Conservation (phyloP, 2,888 invertebrate genomes). For the Neria commutata region DNA sequence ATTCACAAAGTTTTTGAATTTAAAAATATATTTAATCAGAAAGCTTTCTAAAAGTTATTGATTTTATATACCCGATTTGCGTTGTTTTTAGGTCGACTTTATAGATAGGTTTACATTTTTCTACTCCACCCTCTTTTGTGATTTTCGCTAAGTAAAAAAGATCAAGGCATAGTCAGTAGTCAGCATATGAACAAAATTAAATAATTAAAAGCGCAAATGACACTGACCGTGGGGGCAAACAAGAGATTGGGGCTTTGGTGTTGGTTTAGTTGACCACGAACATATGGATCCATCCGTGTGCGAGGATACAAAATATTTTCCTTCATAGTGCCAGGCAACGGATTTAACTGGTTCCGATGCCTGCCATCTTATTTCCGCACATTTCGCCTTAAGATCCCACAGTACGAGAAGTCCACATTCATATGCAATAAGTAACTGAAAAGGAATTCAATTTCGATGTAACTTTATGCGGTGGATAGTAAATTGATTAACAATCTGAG, state of each 20-base stretch:
- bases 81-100: conserved; percentile 95
- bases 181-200: background rate
- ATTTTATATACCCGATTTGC: conserved; percentile 66
- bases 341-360: conserved; percentile 81
- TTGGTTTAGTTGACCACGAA: conserved; percentile 85
- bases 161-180: too few species aligned
- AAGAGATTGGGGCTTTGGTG: conserved; percentile 78
- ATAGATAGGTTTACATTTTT: conserved; percentile 92
- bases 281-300: conserved; percentile 95
- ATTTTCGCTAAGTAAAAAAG: conserved; percentile 73
- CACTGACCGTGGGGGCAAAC: conserved; percentile 89
- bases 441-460: conserved; percentile 28
- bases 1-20: background rate
- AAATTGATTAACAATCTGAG: background rate
- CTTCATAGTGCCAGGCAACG: conserved; percentile 96
- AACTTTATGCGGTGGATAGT: background rate
- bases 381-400: conserved; percentile 91
- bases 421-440: conserved; percentile 92
- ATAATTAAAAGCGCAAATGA: background rate
- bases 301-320: conserved; percentile 95
- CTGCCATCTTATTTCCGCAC: conserved; percentile 84
- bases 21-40: background rate
- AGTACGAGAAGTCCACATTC: conserved; percentile 92
- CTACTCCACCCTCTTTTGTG: conserved; percentile 89
- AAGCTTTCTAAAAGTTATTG: too few species aligned